A percentile compares a stretch with the other conserved stretches of the same genome.
These are phyloP conservation scores for Rattus rattus DNA, from an alignment of 2,113 vertebrate species.

Conservation along the genomic window DNA sequence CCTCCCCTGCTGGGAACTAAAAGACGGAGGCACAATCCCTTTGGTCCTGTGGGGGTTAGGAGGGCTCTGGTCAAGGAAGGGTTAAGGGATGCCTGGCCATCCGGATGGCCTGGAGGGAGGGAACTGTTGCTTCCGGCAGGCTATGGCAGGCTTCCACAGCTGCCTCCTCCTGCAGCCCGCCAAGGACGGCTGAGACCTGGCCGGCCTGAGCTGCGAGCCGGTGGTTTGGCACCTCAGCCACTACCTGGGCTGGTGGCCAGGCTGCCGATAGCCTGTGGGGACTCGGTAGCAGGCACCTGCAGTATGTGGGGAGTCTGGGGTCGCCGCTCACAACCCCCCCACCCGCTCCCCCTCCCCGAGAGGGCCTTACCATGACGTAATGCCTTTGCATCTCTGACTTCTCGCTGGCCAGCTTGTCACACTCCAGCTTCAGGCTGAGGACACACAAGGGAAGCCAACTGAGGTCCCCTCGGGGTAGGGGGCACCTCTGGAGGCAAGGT, in stretches of 20 bases:
- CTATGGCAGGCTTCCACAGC: neutral
- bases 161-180: neutral
- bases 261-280: neutral
- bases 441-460: conserved; percentile 42
- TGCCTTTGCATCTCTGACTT: conserved; percentile 99
- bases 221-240: conserved; percentile 68
- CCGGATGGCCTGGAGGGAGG: neutral
- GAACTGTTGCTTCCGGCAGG: neutral
- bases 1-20: neutral
- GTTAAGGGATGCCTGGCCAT: conserved; percentile 42
- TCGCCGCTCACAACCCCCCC: neutral
- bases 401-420: conserved; percentile 98
- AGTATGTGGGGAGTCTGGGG: neutral
- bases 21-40: neutral
- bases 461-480: neutral
- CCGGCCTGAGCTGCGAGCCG: neutral
- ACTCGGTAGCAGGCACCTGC: neutral
- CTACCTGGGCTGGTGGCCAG: conserved; percentile 53
- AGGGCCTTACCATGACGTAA: conserved; percentile 95
- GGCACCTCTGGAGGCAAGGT: neutral
- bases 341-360: accelerated
- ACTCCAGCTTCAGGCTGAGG: conserved; percentile 96
- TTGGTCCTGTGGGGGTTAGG: neutral
- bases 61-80: neutral
- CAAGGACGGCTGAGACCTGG: conserved; percentile 37